Percentiles rank a stretch among this genome's conserved stretches.
Conservation (phyloP, 2,888 invertebrate species). For the Rhodophaea formosa region DNA sequence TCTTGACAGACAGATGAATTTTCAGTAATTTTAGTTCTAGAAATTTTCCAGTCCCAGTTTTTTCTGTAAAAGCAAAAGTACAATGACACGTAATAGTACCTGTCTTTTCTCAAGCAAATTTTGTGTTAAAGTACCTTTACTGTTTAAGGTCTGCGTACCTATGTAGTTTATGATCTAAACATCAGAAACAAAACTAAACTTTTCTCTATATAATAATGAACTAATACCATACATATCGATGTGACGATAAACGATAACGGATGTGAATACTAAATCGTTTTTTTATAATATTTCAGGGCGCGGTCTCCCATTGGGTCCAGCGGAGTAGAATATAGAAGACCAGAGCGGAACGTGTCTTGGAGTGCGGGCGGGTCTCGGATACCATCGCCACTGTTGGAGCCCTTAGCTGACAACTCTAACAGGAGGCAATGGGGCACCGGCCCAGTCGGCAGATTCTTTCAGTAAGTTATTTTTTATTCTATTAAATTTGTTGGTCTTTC, state of each 20-base stretch:
- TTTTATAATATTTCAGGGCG: slow-evolving; percentile 54
- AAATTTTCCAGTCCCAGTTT: too few species aligned
- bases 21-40: too few species aligned
- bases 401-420: slow-evolving; percentile 94
- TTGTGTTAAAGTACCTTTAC: too few species aligned
- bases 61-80: too few species aligned
- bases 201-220: too few species aligned
- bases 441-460: slow-evolving; percentile 88
- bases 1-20: too few species aligned
- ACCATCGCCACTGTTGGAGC: slow-evolving; percentile 88
- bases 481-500: neutral
- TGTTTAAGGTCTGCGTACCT: too few species aligned
- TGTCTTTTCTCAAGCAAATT: too few species aligned
- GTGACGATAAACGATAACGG: neutral
- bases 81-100: too few species aligned
- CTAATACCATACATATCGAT: too few species aligned
- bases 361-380: slow-evolving; percentile 85
- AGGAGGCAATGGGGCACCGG: slow-evolving; percentile 92
- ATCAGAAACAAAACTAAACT: too few species aligned
- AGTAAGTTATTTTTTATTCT: slow-evolving; percentile 67
- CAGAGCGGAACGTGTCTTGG: slow-evolving; percentile 71
- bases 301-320: slow-evolving; percentile 63
- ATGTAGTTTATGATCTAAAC: too few species aligned
- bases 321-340: slow-evolving; percentile 75
- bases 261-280: neutral